phyloP scores from a whole-genome alignment of 2,888 invertebrate genomes.

The Melinaea marsaeus region DNA sequence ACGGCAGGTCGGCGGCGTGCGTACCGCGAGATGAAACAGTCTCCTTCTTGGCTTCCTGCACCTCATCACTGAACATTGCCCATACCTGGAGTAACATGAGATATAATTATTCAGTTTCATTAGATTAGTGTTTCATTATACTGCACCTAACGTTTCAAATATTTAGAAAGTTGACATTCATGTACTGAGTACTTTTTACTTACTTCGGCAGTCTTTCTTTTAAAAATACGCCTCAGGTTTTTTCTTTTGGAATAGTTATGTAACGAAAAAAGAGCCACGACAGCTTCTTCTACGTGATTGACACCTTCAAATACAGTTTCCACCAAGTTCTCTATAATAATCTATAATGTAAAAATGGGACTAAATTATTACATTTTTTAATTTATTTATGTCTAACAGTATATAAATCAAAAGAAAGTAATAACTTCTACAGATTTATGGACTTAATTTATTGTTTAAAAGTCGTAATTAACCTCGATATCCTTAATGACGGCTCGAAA shows the following conservation, averaged over 20 bases:
- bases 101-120: background rate
- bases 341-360: constrained; percentile 54
- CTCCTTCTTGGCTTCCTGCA: constrained; percentile 85
- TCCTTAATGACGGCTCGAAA: constrained; percentile 80
- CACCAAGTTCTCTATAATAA: constrained; percentile 90
- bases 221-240: constrained; percentile 82
- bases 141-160: too few species aligned
- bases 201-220: constrained; percentile 81
- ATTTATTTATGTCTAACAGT: too few species aligned
- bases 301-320: constrained; percentile 87
- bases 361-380: constrained; percentile 9
- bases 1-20: constrained; percentile 82
- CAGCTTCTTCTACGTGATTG: constrained; percentile 88
- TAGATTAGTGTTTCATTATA: background rate
- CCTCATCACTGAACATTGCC: constrained; percentile 85
- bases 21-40: constrained; percentile 79
- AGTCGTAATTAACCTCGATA: constrained; percentile 68
- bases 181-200: constrained; percentile 20
- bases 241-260: constrained; percentile 87
- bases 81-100: constrained; percentile 74
- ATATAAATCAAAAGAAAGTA: too few species aligned
- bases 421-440: constrained; percentile 30
- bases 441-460: constrained; percentile 26
- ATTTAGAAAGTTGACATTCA: too few species aligned
- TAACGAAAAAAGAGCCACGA: constrained; percentile 86